Evolutionary conservation across 2,113 vertebrate species (phyloP).

Genomic region (Myotis yumanensis): DNA sequence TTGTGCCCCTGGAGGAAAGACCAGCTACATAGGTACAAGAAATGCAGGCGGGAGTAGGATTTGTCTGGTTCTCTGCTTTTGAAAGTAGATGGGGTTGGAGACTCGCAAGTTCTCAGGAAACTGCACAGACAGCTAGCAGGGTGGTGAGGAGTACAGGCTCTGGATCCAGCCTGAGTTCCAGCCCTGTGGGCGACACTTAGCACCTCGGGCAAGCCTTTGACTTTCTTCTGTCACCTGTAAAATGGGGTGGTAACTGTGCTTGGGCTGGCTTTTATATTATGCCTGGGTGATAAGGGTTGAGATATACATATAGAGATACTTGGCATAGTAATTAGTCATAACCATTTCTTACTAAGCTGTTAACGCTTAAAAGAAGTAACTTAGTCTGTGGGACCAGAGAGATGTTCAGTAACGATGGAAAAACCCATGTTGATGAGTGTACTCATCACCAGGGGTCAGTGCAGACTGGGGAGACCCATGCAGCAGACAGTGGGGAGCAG

Average conservation of each 20-base stretch:
- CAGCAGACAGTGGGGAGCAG: background rate
- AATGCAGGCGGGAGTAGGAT: background rate
- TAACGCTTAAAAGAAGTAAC: background rate
- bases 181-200: background rate
- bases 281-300: background rate
- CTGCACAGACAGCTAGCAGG: background rate
- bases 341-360: background rate
- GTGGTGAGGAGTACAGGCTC: background rate
- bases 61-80: background rate
- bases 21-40: slow-evolving; percentile 94
- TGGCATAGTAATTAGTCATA: background rate
- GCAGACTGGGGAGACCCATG: background rate
- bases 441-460: background rate
- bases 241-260: background rate
- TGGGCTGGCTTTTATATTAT: background rate
- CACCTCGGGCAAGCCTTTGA: background rate
- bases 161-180: background rate
- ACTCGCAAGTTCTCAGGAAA: background rate
- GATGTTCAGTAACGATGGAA: background rate
- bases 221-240: background rate
- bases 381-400: background rate
- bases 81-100: background rate
- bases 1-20: slow-evolving; percentile 96
- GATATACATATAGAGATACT: background rate
- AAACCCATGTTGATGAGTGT: background rate